Conservation (phyloP, 1,140 invertebrate genomes). For the Meteorus sp. region DNA sequence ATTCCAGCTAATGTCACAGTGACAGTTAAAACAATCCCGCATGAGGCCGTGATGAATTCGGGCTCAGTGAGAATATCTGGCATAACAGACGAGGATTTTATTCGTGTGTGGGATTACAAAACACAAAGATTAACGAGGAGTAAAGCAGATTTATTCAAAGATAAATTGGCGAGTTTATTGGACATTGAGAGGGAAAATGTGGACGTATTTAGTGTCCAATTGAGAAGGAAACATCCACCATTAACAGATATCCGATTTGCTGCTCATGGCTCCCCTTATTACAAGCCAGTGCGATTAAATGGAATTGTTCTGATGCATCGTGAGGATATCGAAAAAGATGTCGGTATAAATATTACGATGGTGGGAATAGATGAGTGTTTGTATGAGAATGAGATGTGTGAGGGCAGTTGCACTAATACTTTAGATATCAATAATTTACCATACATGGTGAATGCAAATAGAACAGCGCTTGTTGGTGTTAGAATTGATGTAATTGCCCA, state of each 20-base stretch:
- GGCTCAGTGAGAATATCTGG: constrained; percentile 91
- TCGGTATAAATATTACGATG: constrained; percentile 96
- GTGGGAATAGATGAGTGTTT: constrained; percentile 97
- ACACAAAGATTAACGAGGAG: constrained; percentile 80
- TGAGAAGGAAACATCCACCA: constrained; percentile 82
- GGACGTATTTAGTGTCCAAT: constrained; percentile 93
- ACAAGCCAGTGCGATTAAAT: constrained; percentile 91
- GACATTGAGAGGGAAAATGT: constrained; percentile 86
- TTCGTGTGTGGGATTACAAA: constrained; percentile 90
- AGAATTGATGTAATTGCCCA: constrained; percentile 85
- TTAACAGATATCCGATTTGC: constrained; percentile 92
- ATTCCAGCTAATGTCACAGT: constrained; percentile 92
- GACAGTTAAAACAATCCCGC: constrained; percentile 89
- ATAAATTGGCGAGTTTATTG: constrained; percentile 82
- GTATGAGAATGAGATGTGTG: constrained; percentile 93
- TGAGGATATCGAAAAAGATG: constrained; percentile 89
- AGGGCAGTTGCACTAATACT: constrained; percentile 92
- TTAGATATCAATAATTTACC: constrained; percentile 86
- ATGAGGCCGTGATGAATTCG: constrained; percentile 93
- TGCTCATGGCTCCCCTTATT: constrained; percentile 94
- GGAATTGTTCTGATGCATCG: constrained; percentile 92
- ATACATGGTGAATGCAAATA: constrained; percentile 96
- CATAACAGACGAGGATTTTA: constrained; percentile 95
- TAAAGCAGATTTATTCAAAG: constrained; percentile 85
- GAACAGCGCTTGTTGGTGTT: constrained; percentile 91